Evolutionary conservation across 2,113 vertebrate genomes (phyloP).

Genomic region (Miniopterus natalensis): DNA sequence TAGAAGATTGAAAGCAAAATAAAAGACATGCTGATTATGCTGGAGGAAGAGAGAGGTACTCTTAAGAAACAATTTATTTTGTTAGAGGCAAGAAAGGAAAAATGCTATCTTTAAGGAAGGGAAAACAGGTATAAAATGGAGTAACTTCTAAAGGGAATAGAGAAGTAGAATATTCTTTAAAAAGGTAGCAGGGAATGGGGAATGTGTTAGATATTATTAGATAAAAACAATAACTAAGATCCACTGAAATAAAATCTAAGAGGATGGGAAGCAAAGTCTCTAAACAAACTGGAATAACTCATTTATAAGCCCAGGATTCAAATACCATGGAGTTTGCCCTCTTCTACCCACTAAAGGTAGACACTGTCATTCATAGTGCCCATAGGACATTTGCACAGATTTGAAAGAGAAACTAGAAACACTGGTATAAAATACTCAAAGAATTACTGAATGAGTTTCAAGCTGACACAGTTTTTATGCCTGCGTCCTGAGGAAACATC

Average conservation of each 20-base stretch:
- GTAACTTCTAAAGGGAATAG: neutral
- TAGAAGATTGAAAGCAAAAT: neutral
- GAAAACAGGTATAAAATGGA: neutral
- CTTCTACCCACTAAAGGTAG: neutral
- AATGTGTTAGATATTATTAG: neutral
- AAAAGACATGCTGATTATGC: neutral
- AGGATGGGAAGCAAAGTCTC: neutral
- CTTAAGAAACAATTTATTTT: neutral
- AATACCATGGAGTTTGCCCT: neutral
- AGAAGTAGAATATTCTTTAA: neutral
- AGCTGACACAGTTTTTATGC: neutral
- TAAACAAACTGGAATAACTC: slow-evolving; percentile 14
- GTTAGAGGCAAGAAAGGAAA: neutral
- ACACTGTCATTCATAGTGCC: neutral
- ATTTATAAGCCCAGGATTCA: neutral
- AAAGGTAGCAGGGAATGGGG: neutral
- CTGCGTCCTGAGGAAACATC: neutral
- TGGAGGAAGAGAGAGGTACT: neutral
- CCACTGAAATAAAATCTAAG: neutral
- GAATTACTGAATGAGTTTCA: neutral
- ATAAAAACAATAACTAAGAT: neutral
- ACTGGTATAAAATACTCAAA: neutral
- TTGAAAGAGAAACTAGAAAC: neutral
- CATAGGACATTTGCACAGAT: neutral
- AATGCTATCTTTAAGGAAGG: neutral